Conservation (phyloP, 2,888 invertebrate species). For the Esperia sulphurella region DNA sequence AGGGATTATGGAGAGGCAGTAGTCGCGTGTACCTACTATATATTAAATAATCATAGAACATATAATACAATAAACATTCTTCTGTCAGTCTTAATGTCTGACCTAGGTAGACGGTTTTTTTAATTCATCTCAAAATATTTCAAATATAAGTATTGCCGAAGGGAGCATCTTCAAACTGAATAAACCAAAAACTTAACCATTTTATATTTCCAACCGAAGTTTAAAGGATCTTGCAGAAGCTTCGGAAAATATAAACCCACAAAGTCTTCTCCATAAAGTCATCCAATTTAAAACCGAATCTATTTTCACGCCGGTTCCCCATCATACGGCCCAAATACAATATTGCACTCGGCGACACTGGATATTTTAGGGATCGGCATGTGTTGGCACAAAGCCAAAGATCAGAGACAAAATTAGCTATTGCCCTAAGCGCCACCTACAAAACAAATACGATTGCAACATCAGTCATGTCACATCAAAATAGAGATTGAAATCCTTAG, state of each 20-base stretch:
- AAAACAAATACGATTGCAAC: slow-evolving; percentile 20
- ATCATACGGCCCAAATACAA: slow-evolving; percentile 68
- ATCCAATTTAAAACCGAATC: slow-evolving; percentile 18
- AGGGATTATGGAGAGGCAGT: no score
- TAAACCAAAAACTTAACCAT: no score
- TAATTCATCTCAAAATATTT: no score
- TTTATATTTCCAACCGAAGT: no score
- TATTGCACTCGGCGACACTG: slow-evolving; percentile 61
- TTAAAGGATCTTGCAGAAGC: background rate
- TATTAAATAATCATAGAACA: no score
- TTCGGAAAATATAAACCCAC: slow-evolving; percentile 1
- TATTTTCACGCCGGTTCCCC: slow-evolving; percentile 46
- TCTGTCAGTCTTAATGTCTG: no score
- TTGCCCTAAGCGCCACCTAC: slow-evolving; percentile 50
- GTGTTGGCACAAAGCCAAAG: slow-evolving; percentile 57
- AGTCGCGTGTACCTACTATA: no score
- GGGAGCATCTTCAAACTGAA: no score
- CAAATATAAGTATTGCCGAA: no score
- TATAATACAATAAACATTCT: no score
- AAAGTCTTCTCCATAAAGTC: slow-evolving; percentile 1
- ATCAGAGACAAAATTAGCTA: slow-evolving; percentile 56
- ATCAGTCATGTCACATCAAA: slow-evolving; percentile 16
- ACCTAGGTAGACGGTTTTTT: no score
- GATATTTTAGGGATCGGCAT: slow-evolving; percentile 62
- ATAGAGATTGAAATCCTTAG: slow-evolving; percentile 9